These are phyloP conservation scores for Oryzias curvinotus DNA, from an alignment of 2,113 vertebrate genomes.

Conservation along the genomic window DNA sequence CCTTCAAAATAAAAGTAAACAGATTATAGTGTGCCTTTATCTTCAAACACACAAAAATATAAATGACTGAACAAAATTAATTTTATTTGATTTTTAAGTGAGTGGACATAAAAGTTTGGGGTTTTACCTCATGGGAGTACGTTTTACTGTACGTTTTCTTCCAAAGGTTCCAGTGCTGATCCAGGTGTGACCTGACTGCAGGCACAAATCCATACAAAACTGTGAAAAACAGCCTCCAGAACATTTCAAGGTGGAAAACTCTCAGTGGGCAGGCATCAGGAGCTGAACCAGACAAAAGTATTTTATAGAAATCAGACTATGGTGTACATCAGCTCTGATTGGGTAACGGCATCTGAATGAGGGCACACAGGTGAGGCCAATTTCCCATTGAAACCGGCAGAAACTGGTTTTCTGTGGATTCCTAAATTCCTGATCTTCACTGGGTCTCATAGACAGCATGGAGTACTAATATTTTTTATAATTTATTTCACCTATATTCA, in stretches of 20 bases:
- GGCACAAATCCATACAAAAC: constrained; percentile 21
- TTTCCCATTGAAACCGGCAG: constrained; percentile 1
- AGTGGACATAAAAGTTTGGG: neutral
- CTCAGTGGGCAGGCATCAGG: too few relatives aligned
- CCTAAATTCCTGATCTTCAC: neutral
- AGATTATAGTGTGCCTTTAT: neutral
- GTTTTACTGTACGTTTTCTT: constrained; percentile 69
- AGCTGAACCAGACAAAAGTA: too few relatives aligned
- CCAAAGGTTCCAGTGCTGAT: constrained; percentile 79
- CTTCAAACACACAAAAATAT: neutral
- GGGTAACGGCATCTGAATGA: neutral
- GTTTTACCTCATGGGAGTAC: constrained; percentile 58
- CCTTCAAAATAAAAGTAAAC: too few relatives aligned
- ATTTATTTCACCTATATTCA: too few relatives aligned
- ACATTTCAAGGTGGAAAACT: constrained; percentile 23
- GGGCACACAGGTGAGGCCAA: constrained; percentile 19
- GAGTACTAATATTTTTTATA: too few relatives aligned
- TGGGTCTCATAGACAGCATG: too few relatives aligned
- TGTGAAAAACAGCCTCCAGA: constrained; percentile 35
- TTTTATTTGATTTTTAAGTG: neutral
- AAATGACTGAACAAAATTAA: neutral
- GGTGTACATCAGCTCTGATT: too few relatives aligned
- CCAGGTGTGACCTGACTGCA: constrained; percentile 23
- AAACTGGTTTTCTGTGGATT: neutral
- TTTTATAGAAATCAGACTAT: too few relatives aligned